A percentile compares a stretch with the other conserved stretches of the same genome.
These are phyloP conservation scores for Galbula dea DNA, from an alignment of 2,113 vertebrate genomes.

Conservation along the genomic window DNA sequence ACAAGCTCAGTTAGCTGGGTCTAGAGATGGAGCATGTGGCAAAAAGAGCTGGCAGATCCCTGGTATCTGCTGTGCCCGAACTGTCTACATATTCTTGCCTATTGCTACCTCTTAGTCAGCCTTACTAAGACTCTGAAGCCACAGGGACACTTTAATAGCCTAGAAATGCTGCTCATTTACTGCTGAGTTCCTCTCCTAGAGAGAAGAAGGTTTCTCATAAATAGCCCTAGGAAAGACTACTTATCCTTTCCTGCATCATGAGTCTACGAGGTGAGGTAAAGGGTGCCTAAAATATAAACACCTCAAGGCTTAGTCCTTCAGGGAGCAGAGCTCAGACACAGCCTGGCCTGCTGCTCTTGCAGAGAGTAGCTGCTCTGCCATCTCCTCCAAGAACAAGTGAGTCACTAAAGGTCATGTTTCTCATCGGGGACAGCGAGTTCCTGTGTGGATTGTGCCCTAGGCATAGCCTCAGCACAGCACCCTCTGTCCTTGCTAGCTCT, in stretches of 20 bases:
- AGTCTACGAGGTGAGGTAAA: neutral
- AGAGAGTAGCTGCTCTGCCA: neutral
- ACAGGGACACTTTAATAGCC: neutral
- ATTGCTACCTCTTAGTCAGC: neutral
- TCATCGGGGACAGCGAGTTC: neutral
- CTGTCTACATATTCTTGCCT: neutral
- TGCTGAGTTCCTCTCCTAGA: neutral
- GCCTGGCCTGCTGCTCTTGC: neutral
- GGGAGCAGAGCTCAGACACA: neutral
- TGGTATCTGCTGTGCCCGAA: fast-evolving
- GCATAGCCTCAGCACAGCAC: neutral
- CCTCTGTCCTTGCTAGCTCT: neutral
- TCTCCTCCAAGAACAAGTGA: neutral
- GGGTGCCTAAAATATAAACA: neutral
- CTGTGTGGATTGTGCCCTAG: neutral
- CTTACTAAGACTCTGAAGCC: neutral
- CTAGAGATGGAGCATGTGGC: neutral
- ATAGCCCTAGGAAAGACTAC: neutral
- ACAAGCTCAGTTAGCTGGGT: neutral
- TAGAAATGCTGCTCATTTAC: neutral
- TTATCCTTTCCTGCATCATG: neutral
- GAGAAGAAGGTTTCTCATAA: neutral
- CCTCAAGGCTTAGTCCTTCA: neutral
- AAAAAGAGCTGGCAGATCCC: neutral
- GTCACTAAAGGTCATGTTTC: neutral